Base-by-base conservation (phyloP, 2,113 vertebrate genomes). In the Bubo blakistoni region DNA sequence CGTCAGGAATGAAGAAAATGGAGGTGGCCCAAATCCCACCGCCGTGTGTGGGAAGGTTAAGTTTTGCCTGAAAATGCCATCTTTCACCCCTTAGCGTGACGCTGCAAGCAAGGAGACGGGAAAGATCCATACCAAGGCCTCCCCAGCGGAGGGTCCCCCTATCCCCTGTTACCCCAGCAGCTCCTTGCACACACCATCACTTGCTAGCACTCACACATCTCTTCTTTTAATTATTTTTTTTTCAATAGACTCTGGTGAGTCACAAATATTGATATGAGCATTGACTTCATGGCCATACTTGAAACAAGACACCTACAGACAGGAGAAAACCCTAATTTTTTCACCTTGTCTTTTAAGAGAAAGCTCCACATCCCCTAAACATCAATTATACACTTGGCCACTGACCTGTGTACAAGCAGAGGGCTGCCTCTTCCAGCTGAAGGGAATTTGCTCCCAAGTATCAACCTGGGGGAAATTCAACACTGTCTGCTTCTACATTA, bases 101-200 rank as follows among this genome's bases (percentile, higher is more conserved):
- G 0, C 2, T 34, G 32, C 19, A 15, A 36, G 27, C 55, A 63
- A 77, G 13, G 14, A 38, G 38, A 61, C 0, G 0, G 16, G 13
- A 16, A 24, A 10, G 16, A 69, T 27, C 26, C 7, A 2, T n/a
- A 32, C 11, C 10, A n/a, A 61, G 17, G 12, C 44, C 36, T 72
- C 44, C 15, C 7, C 1, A 0, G 5, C 13, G 16, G 16, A 55
- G 17, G 10, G 25, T 34, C 27, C 18, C 12, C 26, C 21, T 58
- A 26, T 76, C 18, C 5, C 27, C 34, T 26, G 14, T 30, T 4
- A 0, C 11, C 21, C 51, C 52, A 74, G 44, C 12, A n/a, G 47
- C 40, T 71, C 46, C 20, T 9, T 0, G 1, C 7, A 13, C 22
- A 34, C 32, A 11, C 52, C 42, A 42, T 36, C 4, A 0, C 14